phyloP scores from a whole-genome alignment of 1,140 invertebrate species.

The Drosophila nebulosa region DNA sequence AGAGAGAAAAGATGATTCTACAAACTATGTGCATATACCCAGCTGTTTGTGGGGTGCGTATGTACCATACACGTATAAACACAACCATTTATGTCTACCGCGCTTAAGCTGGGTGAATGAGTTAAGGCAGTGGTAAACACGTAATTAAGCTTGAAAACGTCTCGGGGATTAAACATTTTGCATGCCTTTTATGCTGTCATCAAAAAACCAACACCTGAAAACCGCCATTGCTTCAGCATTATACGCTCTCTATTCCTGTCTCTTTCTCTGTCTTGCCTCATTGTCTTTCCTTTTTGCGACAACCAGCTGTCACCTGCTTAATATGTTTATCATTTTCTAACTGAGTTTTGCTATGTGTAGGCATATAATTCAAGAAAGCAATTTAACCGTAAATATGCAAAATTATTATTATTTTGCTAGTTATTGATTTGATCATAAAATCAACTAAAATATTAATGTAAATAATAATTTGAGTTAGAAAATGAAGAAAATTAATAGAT shows the following conservation, averaged over 20 bases:
- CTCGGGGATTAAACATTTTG: constrained; percentile 69
- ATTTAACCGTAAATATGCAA: neutral
- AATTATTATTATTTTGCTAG: neutral
- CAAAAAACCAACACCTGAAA: constrained; percentile 39
- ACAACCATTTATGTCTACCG: constrained; percentile 1
- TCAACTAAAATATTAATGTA: too few relatives aligned
- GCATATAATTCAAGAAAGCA: neutral
- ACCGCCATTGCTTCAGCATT: constrained; percentile 12
- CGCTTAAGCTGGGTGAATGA: neutral
- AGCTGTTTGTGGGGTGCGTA: neutral
- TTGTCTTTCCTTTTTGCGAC: neutral
- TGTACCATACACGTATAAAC: constrained; percentile 13
- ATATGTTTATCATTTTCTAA: constrained; percentile 76
- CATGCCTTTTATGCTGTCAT: constrained; percentile 60
- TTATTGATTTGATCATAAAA: neutral
- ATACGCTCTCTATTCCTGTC: neutral
- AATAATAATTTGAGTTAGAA: neutral
- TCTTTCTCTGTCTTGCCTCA: neutral
- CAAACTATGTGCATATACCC: neutral
- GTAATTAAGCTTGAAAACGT: constrained; percentile 71
- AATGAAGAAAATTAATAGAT: neutral
- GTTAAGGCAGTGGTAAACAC: constrained; percentile 62
- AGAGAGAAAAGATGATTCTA: neutral
- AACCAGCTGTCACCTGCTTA: constrained; percentile 64
- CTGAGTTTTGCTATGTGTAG: constrained; percentile 38